Conservation (phyloP, 2,797 vertebrate species). For the Neoniphon sammara region DNA sequence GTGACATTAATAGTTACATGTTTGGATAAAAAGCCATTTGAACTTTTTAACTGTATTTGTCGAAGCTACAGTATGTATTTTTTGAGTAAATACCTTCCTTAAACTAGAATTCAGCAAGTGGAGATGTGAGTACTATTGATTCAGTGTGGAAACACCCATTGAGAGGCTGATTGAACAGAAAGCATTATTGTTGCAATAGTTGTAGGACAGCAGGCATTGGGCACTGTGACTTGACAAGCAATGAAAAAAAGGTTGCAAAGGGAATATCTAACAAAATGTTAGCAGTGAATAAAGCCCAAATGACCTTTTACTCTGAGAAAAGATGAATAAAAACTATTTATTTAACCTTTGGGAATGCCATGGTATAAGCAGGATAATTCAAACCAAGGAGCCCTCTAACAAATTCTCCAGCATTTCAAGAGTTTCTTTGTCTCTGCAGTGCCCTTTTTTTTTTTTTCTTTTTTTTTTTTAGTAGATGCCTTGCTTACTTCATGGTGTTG, state of each 20-base stretch:
- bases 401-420: too few relatives aligned
- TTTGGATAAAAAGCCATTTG: too few relatives aligned
- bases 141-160: conserved; percentile 17
- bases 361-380: too few relatives aligned
- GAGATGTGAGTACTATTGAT: conserved; percentile 10
- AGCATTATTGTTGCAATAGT: conserved; percentile 23
- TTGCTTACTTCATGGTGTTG: too few relatives aligned
- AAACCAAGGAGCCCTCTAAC: too few relatives aligned
- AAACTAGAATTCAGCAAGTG: neutral
- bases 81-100: neutral
- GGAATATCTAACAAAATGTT: conserved; percentile 39
- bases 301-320: conserved; percentile 14
- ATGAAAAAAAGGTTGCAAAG: conserved; percentile 22
- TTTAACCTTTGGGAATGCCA: neutral
- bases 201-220: conserved; percentile 17
- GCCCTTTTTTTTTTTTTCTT: too few relatives aligned
- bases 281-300: conserved; percentile 26
- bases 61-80: too few relatives aligned
- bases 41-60: neutral
- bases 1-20: too few relatives aligned
- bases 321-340: conserved; percentile 29
- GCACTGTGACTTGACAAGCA: conserved; percentile 31
- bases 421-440: too few relatives aligned
- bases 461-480: too few relatives aligned
- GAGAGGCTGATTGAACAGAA: conserved; percentile 11